Evolutionary conservation across 2,888 invertebrate genomes (phyloP).

Genomic region (Sesamia inferens): DNA sequence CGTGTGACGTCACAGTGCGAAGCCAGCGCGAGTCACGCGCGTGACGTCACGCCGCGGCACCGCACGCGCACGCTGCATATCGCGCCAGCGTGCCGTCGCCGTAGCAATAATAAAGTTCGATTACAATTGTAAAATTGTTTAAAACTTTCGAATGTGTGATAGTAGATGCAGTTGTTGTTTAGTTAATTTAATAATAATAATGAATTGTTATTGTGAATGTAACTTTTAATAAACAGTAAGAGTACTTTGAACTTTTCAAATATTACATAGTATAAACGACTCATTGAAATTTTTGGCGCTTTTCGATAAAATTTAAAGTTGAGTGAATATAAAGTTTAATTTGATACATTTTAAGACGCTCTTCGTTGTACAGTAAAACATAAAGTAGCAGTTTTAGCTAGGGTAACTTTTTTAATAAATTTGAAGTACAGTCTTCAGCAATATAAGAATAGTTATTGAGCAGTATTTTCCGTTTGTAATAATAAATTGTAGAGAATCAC

Average conservation of each 20-base stretch:
- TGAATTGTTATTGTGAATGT: constrained; percentile 90
- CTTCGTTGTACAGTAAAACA: constrained; percentile 88
- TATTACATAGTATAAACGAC: constrained; percentile 75
- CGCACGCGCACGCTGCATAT: constrained; percentile 73
- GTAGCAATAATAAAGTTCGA: constrained; percentile 89
- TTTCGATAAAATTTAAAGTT: constrained; percentile 81
- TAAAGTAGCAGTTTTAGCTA: constrained; percentile 89
- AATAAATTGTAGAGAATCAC: constrained; percentile 77
- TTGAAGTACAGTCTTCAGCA: constrained; percentile 83
- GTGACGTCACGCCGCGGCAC: constrained; percentile 23
- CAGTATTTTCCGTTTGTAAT: constrained; percentile 81
- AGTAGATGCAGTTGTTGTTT: constrained; percentile 91
- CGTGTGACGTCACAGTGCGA: constrained; percentile 25
- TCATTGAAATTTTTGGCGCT: constrained; percentile 79
- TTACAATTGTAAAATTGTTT: constrained; percentile 89
- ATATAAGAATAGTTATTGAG: constrained; percentile 79
- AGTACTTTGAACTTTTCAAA: constrained; percentile 82
- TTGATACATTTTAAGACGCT: constrained; percentile 81
- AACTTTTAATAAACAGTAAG: constrained; percentile 87
- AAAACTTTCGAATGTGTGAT: constrained; percentile 91
- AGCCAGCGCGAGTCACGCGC: constrained; percentile 11
- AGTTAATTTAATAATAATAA: constrained; percentile 88
- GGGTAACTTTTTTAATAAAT: constrained; percentile 89
- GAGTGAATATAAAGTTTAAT: constrained; percentile 74
- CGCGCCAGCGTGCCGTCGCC: constrained; percentile 82